Conservation (phyloP, 2,113 vertebrate species). For the Callipepla squamata region DNA sequence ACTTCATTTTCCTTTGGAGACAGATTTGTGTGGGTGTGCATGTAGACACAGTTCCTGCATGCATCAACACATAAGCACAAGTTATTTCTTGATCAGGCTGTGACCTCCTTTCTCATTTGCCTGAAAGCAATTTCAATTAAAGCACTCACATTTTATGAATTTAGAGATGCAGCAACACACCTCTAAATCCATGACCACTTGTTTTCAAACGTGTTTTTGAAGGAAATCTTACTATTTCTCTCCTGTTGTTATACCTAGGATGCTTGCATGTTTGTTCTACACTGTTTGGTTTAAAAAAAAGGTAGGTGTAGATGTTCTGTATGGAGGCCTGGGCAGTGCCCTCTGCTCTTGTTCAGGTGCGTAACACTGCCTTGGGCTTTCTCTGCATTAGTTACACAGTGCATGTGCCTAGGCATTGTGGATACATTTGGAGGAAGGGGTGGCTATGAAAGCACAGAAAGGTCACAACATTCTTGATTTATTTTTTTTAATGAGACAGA, state of each 20-base stretch:
- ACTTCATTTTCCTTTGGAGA: background rate
- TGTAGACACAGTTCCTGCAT: background rate
- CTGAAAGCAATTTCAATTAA: background rate
- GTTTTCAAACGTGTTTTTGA: background rate
- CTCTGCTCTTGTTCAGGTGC: background rate
- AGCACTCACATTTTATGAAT: background rate
- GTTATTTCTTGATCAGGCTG: background rate
- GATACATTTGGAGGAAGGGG: background rate
- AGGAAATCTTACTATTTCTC: background rate
- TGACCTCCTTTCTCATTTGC: background rate
- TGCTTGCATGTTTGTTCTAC: background rate
- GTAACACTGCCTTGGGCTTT: background rate
- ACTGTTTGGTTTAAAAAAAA: background rate
- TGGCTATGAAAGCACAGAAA: background rate
- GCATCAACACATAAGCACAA: fast-evolving
- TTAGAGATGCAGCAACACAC: background rate
- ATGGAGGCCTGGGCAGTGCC: background rate
- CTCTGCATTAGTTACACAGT: background rate
- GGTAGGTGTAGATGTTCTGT: background rate
- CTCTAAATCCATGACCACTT: background rate
- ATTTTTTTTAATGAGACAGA: background rate
- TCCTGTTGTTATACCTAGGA: background rate
- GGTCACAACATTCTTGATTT: background rate
- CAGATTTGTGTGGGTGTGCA: background rate
- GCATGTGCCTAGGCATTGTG: background rate